A percentile compares a stretch with the other conserved stretches of the same genome.
Conservation (phyloP, 2,797 vertebrate species). For the Diplodus puntazzo region DNA sequence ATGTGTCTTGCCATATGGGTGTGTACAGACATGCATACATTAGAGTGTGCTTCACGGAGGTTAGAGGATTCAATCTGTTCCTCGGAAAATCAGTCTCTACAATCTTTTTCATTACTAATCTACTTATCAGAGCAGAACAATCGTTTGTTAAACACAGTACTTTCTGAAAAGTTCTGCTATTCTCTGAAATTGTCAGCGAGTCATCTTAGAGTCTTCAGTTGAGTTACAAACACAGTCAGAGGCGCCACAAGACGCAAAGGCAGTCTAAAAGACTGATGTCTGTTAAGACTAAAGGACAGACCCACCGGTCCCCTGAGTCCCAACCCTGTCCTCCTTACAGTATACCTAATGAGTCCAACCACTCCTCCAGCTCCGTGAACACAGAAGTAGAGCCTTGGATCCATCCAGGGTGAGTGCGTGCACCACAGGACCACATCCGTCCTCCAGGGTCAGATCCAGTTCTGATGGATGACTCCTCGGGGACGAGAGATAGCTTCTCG, state of each 20-base stretch:
- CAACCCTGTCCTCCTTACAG: slow-evolving; percentile 54
- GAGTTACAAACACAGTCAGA: slow-evolving; percentile 32
- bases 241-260: slow-evolving; percentile 24
- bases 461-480: slow-evolving; percentile 76
- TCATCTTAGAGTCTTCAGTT: not conserved
- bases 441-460: slow-evolving; percentile 72
- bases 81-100: slow-evolving; percentile 7
- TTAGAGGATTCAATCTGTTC: not conserved
- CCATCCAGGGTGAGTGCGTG: slow-evolving; percentile 47
- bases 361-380: slow-evolving; percentile 45
- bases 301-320: slow-evolving; percentile 34
- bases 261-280: slow-evolving; percentile 41
- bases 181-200: slow-evolving; percentile 8
- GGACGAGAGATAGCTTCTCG: slow-evolving; percentile 45
- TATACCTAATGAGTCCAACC: slow-evolving; percentile 63
- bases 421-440: slow-evolving; percentile 54
- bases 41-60: not conserved
- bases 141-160: not conserved
- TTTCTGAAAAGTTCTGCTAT: not conserved
- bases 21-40: slow-evolving; percentile 16
- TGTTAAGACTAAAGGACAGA: slow-evolving; percentile 52
- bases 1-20: not conserved
- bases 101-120: not conserved
- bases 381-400: slow-evolving; percentile 56
- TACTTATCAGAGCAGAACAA: not conserved